Base-by-base conservation (phyloP, 1,140 invertebrate genomes). In the Delia radicum region DNA sequence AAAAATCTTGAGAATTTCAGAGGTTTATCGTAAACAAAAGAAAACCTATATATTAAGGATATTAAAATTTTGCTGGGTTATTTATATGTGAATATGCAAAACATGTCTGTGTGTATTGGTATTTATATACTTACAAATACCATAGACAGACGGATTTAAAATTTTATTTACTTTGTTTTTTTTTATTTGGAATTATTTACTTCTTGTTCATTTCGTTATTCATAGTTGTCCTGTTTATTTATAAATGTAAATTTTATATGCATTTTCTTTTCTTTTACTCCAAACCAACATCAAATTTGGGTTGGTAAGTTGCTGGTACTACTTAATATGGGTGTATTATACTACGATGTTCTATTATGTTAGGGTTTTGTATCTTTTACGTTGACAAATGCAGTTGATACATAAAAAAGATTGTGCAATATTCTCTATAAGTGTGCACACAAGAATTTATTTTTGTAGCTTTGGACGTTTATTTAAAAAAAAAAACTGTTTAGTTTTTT, bases 401-500 rank as follows among this genome's bases (percentile, higher is more conserved):
- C 65, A n/a, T n/a, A n/a, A n/a, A n/a, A n/a, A n/a, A n/a, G n/a
- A n/a, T n/a, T n/a, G n/a, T n/a, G n/a, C n/a, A n/a, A n/a, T n/a
- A n/a, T n/a, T n/a, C n/a, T n/a, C n/a, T n/a, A n/a, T 13, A 26
- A 21, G 18, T 21, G 48, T 55, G 10, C n/a, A 21, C n/a, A 21
- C 0, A 55, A 55, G 48, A 55, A 55, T 18, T 55, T 55, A 7
- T 55, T 2, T 55, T 21, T 55, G 24, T 55, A 55, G 48, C 2
- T 21, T 55, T 55, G 48, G 18, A 8, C n/a, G 18, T 55, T 18
- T 55, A 21, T 21, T 21, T 74, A 31, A 13, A 62, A 6, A 4
- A 62, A 6, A 4, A 4, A 10, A 61, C 61, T 18, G 21, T 37
- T 76, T 61, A 27, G 62, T 72, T 72, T 76, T 76, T 48, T 61